Base-by-base conservation (phyloP, 2,888 invertebrate genomes). In the Chrysodeixis includens region DNA sequence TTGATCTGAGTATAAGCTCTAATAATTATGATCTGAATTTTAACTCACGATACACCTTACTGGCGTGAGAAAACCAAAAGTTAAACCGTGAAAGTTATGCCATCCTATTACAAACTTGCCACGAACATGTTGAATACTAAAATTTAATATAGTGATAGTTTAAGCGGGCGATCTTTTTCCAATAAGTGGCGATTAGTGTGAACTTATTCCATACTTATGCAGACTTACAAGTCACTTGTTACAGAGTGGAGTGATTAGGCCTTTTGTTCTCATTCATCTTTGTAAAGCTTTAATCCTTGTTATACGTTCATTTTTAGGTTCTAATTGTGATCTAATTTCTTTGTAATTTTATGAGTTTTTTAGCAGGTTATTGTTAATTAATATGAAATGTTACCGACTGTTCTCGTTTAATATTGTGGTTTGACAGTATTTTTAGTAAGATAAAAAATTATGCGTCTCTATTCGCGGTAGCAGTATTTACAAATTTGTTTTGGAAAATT, bases 151-250 rank as follows among this genome's bases (percentile, higher is more conserved):
- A 52, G 22, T 62, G 59, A 64, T 79, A 67, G 66, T 71, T 66
- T n/a, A 59, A 64, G 69, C 66, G 69, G 62, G 76, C 70, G 63
- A 74, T 82, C 71, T 26, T 26, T 26, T 73, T 78, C 80, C 74
- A 79, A 83, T 83, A 83, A 77, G 76, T 68, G 66, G 77, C 67
- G 76, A 83, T 84, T 84, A 84, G 74, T 66, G 66, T 73, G 66
- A 79, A 78, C 76, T 76, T 75, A 79, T 78, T 75, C 74, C 30
- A n/a, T n/a, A n/a, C n/a, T n/a, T n/a, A n/a, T n/a, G n/a, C n/a
- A n/a, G 71, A 79, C 63, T 75, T 66, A 53, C 57, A 75, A n/a
- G 71, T 78, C 66, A 73, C 70, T 68, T 63, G 66, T 76, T 73
- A 76, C 62, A 64, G 65, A 70, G 74, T 60, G 59, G 44, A 71